phyloP scores from a whole-genome alignment of 2,113 vertebrate genomes.

The Microcebus lehilahytsara region DNA sequence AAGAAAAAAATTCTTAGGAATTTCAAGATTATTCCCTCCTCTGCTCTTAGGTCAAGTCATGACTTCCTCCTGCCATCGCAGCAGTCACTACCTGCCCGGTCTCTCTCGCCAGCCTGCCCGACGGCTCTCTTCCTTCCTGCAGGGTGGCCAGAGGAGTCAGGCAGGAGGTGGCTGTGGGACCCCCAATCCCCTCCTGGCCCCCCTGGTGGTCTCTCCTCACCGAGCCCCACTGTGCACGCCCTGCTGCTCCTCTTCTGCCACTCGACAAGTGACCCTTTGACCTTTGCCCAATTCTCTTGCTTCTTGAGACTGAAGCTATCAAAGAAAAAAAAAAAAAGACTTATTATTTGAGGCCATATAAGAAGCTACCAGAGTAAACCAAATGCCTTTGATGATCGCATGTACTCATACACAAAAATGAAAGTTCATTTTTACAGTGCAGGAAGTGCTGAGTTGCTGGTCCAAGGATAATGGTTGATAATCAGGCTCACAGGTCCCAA shows the following conservation, averaged over 20 bases:
- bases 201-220: rapidly evolving
- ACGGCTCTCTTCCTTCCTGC: not conserved
- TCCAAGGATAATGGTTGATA: not conserved
- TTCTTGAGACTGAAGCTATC: not conserved
- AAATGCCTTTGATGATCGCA: not conserved
- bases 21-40: not conserved
- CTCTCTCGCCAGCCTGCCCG: not conserved
- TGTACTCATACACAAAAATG: not conserved
- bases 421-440: not conserved
- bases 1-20: not conserved
- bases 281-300: not conserved
- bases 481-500: not conserved
- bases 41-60: not conserved
- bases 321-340: not conserved
- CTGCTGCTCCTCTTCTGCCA: not conserved
- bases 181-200: not conserved
- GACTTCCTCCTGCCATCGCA: not conserved
- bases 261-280: not conserved
- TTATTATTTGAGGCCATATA: not conserved
- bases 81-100: not conserved
- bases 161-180: not conserved
- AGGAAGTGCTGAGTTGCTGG: not conserved
- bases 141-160: not conserved
- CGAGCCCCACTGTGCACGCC: rapidly evolving
- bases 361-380: not conserved